Conservation (phyloP, 2,888 invertebrate species). For the Tupiocoris notatus region DNA sequence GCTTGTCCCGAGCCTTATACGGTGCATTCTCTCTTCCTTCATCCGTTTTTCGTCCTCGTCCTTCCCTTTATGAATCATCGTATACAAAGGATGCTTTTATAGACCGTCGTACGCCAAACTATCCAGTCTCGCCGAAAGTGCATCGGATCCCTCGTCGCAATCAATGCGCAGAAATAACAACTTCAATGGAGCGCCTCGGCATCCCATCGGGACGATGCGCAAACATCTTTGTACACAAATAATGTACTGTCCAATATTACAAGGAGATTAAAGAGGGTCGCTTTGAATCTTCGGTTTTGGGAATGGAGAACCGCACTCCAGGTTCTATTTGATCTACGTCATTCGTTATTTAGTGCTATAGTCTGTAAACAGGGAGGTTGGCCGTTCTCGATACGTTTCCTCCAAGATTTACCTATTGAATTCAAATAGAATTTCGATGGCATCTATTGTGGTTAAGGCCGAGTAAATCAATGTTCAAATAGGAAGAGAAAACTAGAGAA, state of each 20-base stretch:
- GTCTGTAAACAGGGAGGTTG: no score
- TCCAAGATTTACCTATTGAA: no score
- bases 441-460: no score
- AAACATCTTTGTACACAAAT: constrained; percentile 1
- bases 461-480: no score
- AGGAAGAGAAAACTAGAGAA: no score
- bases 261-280: not conserved
- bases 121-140: constrained; percentile 1
- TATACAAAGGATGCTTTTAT: constrained; percentile 1
- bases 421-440: no score
- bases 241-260: not conserved
- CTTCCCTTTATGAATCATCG: constrained; percentile 22
- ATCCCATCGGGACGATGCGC: constrained; percentile 7
- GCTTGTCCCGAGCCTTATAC: not conserved
- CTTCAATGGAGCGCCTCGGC: constrained; percentile 1
- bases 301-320: no score
- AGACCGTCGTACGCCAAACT: constrained; percentile 1
- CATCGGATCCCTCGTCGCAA: not conserved
- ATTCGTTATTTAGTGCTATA: no score
- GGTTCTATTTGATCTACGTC: no score
- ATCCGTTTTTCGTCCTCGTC: not conserved
- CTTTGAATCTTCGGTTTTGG: no score
- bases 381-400: no score
- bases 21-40: constrained; percentile 4
- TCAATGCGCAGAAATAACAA: constrained; percentile 16